Evolutionary conservation across 2,888 invertebrate species (phyloP).

Genomic region (Bedellia somnulentella): DNA sequence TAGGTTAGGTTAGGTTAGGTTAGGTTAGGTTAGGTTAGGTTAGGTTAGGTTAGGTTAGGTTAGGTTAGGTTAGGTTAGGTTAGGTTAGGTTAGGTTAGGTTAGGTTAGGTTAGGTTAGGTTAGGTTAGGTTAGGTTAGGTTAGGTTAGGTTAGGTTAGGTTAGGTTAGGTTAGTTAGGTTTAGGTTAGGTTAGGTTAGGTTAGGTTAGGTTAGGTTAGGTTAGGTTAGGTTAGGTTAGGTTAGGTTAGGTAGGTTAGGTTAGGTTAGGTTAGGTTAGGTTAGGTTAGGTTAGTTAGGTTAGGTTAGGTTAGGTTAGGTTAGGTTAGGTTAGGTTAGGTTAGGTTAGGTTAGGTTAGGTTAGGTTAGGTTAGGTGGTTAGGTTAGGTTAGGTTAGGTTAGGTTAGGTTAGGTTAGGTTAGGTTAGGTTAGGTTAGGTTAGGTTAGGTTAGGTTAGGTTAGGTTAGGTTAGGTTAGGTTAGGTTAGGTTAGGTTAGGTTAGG

Average conservation of each 20-base stretch:
- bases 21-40: constrained; percentile 7
- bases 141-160: constrained; percentile 8
- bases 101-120: constrained; percentile 8
- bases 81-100: constrained; percentile 8
- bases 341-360: constrained; percentile 5
- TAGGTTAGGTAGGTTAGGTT: constrained; percentile 6
- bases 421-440: constrained; percentile 4
- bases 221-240: constrained; percentile 6
- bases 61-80: constrained; percentile 7
- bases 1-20: constrained; percentile 7
- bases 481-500: constrained; percentile 4
- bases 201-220: constrained; percentile 8
- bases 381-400: constrained; percentile 5
- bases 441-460: constrained; percentile 4
- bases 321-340: constrained; percentile 5
- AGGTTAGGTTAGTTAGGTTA: constrained; percentile 5
- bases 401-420: constrained; percentile 7
- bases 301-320: constrained; percentile 5
- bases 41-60: constrained; percentile 8
- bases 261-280: constrained; percentile 5
- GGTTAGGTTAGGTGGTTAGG: constrained; percentile 5
- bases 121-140: constrained; percentile 6
- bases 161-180: constrained; percentile 5
- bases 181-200: constrained; percentile 8
- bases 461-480: constrained; percentile 4